These are phyloP conservation scores for Trilocha varians DNA, from an alignment of 2,888 invertebrate genomes.

Conservation along the genomic window DNA sequence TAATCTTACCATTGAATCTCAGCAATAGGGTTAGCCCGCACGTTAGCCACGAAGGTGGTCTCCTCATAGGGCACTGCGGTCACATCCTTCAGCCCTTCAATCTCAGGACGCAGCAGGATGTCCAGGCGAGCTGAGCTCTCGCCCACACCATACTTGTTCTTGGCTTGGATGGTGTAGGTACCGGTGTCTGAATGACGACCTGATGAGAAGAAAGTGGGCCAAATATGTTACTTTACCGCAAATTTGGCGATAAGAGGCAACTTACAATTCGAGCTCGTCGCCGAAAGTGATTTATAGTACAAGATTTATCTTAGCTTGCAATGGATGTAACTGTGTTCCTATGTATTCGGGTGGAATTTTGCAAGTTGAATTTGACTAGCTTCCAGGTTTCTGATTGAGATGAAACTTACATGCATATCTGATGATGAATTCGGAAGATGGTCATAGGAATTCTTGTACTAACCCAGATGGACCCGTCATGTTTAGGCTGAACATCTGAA, in stretches of 20 bases:
- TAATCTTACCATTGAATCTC: constrained; percentile 83
- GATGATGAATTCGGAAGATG: too few relatives aligned
- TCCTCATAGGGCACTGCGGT: constrained; percentile 84
- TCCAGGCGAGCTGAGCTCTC: constrained; percentile 84
- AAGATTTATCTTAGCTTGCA: too few relatives aligned
- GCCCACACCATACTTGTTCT: constrained; percentile 86
- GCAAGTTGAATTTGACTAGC: too few relatives aligned
- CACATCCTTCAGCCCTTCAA: constrained; percentile 82
- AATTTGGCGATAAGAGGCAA: neutral
- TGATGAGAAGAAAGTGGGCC: constrained; percentile 19
- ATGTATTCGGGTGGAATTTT: too few relatives aligned
- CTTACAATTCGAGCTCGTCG: neutral
- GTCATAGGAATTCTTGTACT: too few relatives aligned
- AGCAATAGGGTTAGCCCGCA: constrained; percentile 92
- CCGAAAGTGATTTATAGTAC: too few relatives aligned
- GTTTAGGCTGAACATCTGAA: too few relatives aligned
- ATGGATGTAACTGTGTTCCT: too few relatives aligned
- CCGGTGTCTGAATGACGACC: constrained; percentile 86
- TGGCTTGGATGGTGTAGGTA: constrained; percentile 83
- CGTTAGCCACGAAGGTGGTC: constrained; percentile 83
- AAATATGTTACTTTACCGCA: too few relatives aligned
- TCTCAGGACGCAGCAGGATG: constrained; percentile 84
- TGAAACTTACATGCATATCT: too few relatives aligned
- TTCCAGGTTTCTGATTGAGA: too few relatives aligned
- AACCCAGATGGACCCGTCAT: too few relatives aligned